These are phyloP conservation scores for Thecocarcelia acutangulata DNA, from an alignment of 2,888 invertebrate genomes.

Conservation along the genomic window DNA sequence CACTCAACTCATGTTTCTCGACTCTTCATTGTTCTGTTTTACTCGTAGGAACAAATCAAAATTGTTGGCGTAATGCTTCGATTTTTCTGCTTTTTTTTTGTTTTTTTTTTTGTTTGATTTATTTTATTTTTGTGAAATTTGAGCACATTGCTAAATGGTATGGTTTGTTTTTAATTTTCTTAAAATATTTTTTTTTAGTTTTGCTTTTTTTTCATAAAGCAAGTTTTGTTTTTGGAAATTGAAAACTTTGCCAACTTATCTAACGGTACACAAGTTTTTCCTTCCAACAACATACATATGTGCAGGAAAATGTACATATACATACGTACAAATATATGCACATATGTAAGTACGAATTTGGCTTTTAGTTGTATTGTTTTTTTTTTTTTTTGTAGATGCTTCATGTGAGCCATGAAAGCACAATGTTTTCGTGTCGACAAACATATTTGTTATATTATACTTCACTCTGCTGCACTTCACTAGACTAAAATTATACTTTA, in stretches of 20 bases:
- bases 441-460: conserved; percentile 67
- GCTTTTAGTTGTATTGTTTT: conserved; percentile 45
- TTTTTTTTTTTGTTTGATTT: not conserved
- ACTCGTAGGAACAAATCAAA: conserved; percentile 15
- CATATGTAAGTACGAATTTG: not conserved
- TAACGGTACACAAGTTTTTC: conserved; percentile 27
- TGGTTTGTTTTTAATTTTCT: conserved; percentile 68
- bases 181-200: conserved; percentile 59
- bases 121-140: conserved; percentile 38
- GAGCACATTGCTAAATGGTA: conserved; percentile 62
- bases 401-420: conserved; percentile 47
- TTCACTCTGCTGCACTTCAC: conserved; percentile 44
- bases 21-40: conserved; percentile 7
- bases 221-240: conserved; percentile 47
- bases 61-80: conserved; percentile 31
- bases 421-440: conserved; percentile 63
- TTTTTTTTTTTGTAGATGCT: not conserved
- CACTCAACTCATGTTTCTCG: not conserved
- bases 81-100: no score
- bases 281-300: no score
- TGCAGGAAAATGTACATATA: not conserved
- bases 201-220: conserved; percentile 2
- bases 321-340: not conserved
- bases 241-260: conserved; percentile 65
- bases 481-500: conserved; percentile 52